These are phyloP conservation scores for Rhagophthalmus giganteus DNA, from an alignment of 2,888 invertebrate genomes.

Conservation along the genomic window DNA sequence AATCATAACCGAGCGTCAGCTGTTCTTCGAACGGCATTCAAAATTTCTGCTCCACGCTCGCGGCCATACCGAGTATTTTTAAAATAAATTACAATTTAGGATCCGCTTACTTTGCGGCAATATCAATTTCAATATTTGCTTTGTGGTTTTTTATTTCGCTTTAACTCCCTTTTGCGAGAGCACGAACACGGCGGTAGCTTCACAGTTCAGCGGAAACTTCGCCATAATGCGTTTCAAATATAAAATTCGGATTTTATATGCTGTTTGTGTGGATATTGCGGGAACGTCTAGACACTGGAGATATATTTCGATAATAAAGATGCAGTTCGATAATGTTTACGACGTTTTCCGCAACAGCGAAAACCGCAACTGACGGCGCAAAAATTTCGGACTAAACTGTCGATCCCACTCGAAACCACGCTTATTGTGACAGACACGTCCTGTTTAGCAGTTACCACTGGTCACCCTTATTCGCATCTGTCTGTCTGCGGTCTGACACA, in stretches of 20 bases:
- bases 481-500: slow-evolving; percentile 22
- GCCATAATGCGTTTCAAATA: slow-evolving; percentile 33
- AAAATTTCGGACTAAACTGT: too few species aligned
- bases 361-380: too few species aligned
- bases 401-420: slow-evolving; percentile 1
- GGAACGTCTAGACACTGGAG: slow-evolving; percentile 23
- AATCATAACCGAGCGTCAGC: slow-evolving; percentile 47
- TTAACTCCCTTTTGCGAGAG: slow-evolving; percentile 28
- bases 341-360: slow-evolving; percentile 15
- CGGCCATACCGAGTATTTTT: slow-evolving; percentile 42
- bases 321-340: slow-evolving; percentile 22
- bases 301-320: slow-evolving; percentile 21
- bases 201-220: slow-evolving; percentile 34
- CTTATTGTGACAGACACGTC: slow-evolving; percentile 29
- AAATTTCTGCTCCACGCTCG: slow-evolving; percentile 34
- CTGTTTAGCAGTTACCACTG: slow-evolving; percentile 25
- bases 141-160: slow-evolving; percentile 33
- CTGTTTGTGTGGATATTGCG: slow-evolving; percentile 28
- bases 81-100: slow-evolving; percentile 45
- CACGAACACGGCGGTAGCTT: slow-evolving; percentile 28
- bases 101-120: slow-evolving; percentile 39
- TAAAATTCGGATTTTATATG: slow-evolving; percentile 34
- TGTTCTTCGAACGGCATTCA: slow-evolving; percentile 44
- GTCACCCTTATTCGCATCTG: slow-evolving; percentile 29
- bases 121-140: slow-evolving; percentile 43